Conservation (phyloP, 2,888 invertebrate genomes). For the Drosophila paracracens region DNA sequence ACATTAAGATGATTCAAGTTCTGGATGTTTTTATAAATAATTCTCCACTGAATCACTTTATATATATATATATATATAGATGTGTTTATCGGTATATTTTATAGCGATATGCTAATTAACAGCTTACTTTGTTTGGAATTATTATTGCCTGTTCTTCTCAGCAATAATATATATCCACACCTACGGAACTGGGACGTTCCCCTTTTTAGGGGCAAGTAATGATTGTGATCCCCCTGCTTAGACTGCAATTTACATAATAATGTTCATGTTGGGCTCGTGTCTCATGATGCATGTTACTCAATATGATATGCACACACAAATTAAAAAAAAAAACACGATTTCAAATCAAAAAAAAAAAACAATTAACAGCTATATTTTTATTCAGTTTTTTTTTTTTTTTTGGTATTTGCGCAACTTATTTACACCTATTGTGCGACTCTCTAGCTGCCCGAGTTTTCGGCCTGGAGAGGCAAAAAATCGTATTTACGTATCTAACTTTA, state of each 20-base stretch:
- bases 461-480: neutral
- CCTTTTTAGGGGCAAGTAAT: slow-evolving; percentile 1
- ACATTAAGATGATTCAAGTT: slow-evolving; percentile 45
- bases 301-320: slow-evolving; percentile 55
- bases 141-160: neutral
- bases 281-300: slow-evolving; percentile 66
- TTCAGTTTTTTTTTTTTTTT: slow-evolving; percentile 38
- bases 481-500: neutral
- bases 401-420: slow-evolving; percentile 59
- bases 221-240: slow-evolving; percentile 3
- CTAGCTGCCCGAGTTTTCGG: neutral
- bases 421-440: slow-evolving; percentile 49
- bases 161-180: slow-evolving; percentile 3
- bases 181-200: slow-evolving; percentile 19
- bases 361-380: slow-evolving; percentile 54
- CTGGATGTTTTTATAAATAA: slow-evolving; percentile 24
- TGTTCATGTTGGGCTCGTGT: slow-evolving; percentile 19
- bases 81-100: neutral
- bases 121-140: neutral
- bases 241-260: slow-evolving; percentile 39
- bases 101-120: slow-evolving; percentile 10
- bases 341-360: slow-evolving; percentile 36
- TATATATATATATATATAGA: neutral
- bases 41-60: slow-evolving; percentile 14
- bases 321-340: slow-evolving; percentile 43